phyloP scores from a whole-genome alignment of 1,140 invertebrate genomes.

The Pseudomyrmex flavicornis region DNA sequence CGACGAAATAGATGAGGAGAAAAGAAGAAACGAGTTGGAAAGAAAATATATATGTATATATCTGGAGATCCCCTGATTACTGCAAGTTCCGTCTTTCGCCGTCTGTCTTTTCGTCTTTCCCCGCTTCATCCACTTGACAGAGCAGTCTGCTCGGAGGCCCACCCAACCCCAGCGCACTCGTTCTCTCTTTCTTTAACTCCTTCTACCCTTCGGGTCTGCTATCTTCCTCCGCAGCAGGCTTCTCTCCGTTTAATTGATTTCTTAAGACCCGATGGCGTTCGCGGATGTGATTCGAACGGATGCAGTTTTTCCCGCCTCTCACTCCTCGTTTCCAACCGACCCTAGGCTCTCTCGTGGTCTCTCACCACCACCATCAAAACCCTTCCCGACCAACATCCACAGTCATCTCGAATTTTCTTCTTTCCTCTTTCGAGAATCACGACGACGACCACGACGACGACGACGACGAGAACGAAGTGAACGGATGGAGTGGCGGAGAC shows the following conservation, averaged over 20 bases:
- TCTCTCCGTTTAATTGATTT: conserved; percentile 84
- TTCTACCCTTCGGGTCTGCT: conserved; percentile 28
- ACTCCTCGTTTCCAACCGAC: conserved; percentile 50
- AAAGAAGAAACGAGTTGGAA: conserved; percentile 23
- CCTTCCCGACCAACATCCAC: conserved; percentile 32
- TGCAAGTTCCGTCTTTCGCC: conserved; percentile 80
- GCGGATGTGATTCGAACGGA: conserved; percentile 76
- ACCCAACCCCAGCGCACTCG: conserved; percentile 18
- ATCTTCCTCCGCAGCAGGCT: conserved; percentile 50
- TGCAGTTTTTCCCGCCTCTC: conserved; percentile 77
- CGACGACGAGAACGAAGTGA: conserved; percentile 60
- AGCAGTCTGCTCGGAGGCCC: conserved; percentile 61
- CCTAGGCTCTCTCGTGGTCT: conserved; percentile 3
- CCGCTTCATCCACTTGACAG: conserved; percentile 78
- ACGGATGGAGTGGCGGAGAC: conserved; percentile 43
- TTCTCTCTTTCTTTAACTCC: conserved; percentile 25
- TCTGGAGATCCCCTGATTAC: conserved; percentile 80
- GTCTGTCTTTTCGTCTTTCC: conserved; percentile 78
- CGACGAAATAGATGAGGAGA: conserved; percentile 70
- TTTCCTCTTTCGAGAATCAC: conserved; percentile 60
- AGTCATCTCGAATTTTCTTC: conserved; percentile 66
- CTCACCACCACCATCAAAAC: conserved; percentile 33
- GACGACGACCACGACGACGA: conserved; percentile 47
- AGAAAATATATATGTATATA: conserved; percentile 47
- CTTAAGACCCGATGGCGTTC: conserved; percentile 83